Base-by-base conservation (phyloP, 2,797 vertebrate genomes). In the Anguilla marmorata region DNA sequence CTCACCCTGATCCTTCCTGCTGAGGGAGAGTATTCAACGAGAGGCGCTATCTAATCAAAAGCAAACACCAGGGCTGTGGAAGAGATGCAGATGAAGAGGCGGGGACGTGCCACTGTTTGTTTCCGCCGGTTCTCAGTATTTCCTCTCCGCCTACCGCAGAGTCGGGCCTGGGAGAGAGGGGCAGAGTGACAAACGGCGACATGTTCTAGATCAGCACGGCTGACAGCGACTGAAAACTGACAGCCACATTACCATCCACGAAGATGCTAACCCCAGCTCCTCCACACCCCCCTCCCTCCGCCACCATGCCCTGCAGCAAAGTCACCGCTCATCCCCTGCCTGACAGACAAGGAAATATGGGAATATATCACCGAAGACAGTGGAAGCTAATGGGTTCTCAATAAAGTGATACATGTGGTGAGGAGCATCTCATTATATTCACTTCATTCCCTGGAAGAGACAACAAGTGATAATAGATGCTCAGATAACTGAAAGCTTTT, bases 281-380 rank as follows among this genome's bases (percentile, higher is more conserved):
- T 24, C 41, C 79, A 7, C 79, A 45, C 16, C 79, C 79, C 45
- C 24, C 16, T 45, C 79, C 45, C 24, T 21, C 45, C 7, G 2
- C 41, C 45, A 9, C 79, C 79, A n/a, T 82, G 79, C 79, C 79
- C 79, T 21, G 24, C 79, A 82, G 79, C 79, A 82, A 82, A 82
- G 79, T 82, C 79, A 82, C 79, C 41, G 8, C 45, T 82, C 79
- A 82, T 82, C 79, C 79, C 45, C 79, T 24, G 41, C 21, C 12
- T 48, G 79, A 82, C 79, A 82, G 79, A 82, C 79, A 82, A 24
- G 45, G 41, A 82, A 82, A 82, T 82, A 50, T 82, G 79, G 79
- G 79, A 48, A 50, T 82, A n/a, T 82, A 82, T 82, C 21, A n/a
- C 79, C 45, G n/a, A 45, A 82, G 45, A 82, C 45, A 33, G 41